A percentile compares a stretch with the other conserved stretches of the same genome.
Conservation (phyloP, 1,140 invertebrate species). For the Drosophila watanabei region DNA sequence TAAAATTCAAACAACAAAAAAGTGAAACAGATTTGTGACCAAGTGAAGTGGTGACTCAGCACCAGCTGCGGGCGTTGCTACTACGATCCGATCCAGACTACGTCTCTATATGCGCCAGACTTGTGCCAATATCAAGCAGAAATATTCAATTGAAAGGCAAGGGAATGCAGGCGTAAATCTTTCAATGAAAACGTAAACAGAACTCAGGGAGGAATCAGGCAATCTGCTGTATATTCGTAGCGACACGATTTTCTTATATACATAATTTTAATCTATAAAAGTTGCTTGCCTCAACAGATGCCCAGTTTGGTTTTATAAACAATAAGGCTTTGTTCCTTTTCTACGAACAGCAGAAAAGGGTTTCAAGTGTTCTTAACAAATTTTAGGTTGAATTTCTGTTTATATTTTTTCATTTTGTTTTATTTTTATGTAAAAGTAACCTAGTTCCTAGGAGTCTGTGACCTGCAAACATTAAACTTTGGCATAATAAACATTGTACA, state of each 20-base stretch:
- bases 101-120: constrained; percentile 2
- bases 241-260: neutral
- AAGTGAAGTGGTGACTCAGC: constrained; percentile 38
- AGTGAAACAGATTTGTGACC: constrained; percentile 37
- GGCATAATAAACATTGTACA: neutral
- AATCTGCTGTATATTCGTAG: constrained; percentile 8
- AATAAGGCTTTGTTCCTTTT: neutral
- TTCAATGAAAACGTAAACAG: constrained; percentile 28
- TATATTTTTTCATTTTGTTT: neutral
- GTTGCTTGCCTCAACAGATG: constrained; percentile 19
- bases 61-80: constrained; percentile 36
- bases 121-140: constrained; percentile 19
- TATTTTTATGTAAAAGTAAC: neutral
- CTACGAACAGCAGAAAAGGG: neutral
- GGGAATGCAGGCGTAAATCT: constrained; percentile 14
- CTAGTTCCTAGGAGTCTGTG: too few species aligned
- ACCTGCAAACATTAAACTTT: neutral
- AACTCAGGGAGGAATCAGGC: neutral
- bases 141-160: constrained; percentile 28
- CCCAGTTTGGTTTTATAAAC: constrained; percentile 11
- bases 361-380: neutral
- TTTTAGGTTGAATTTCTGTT: neutral
- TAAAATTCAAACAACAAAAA: constrained; percentile 11
- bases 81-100: constrained; percentile 25
- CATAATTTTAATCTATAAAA: constrained; percentile 22